Evolutionary conservation across 1,140 invertebrate species (phyloP), one percentile per base, ranked within the genome.

Genomic region (Venturia canescens): DNA sequence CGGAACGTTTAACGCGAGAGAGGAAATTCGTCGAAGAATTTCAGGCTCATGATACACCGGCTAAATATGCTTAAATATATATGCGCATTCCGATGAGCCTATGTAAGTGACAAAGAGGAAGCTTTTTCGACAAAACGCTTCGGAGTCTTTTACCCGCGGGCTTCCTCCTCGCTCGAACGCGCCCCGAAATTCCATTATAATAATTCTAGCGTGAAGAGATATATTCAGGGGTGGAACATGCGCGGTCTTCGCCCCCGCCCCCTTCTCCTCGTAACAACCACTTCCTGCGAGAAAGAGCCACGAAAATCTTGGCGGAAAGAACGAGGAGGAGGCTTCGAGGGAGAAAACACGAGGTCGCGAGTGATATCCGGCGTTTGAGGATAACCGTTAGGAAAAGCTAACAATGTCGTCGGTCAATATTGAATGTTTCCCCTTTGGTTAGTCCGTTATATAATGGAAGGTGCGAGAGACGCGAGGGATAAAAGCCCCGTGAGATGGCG

Each of bases 351-450:
- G 5, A 69, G n/a, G 23, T n/a, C 27, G 31, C 18, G 67, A 69
- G 27, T 69, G 26, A 69, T 69, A 69, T 27, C 67, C 26, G 23
- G n/a, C 21, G 5, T n/a, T 53, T 53, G 16, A 50, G n/a, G 77
- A 38, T 18, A 70, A 70, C 72, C 72, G 72, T 44, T 71, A 57
- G 53, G 38, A 57, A 57, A 29, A 80, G 72, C 71, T 80, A 80
- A 79, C 78, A 77, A 82, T 80, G 63, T 57, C 27, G 48, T 77
- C 0, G 71, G 78, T 82, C 72, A 82, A 82, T 82, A 82, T 80
- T 82, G 78, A 79, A 82, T 80, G 74, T 82, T 80, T 23, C 70
- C 77, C 66, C 80, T 66, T 82, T 26, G 53, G 15, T 72, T 69
- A 80, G 53, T n/a, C 71, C 79, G 78, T 78, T 60, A 82, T 78